Percentiles rank a stretch among this genome's conserved stretches.
These are phyloP conservation scores for Struthidea cinerea DNA, from an alignment of 2,113 vertebrate genomes.

Conservation along the genomic window DNA sequence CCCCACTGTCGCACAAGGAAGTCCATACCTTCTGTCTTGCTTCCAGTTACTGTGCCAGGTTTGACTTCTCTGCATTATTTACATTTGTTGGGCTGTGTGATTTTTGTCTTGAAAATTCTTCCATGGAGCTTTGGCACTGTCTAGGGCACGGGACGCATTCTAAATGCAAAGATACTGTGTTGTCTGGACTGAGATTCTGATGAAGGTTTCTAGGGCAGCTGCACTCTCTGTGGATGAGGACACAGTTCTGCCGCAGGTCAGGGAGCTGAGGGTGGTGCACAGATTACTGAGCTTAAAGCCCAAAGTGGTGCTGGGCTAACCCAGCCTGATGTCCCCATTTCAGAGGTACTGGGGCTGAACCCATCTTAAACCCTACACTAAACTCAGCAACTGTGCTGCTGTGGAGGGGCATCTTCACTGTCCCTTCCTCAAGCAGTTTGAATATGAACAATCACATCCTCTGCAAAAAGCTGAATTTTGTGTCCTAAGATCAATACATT, in stretches of 20 bases:
- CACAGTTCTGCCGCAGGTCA: background rate
- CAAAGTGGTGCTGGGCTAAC: background rate
- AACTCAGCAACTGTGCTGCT: background rate
- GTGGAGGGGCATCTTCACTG: background rate
- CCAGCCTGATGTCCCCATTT: background rate
- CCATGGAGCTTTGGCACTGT: background rate
- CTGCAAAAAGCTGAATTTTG: background rate
- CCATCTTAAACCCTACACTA: background rate
- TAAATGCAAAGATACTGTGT: background rate
- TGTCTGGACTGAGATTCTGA: background rate
- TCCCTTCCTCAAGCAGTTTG: background rate
- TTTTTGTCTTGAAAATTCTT: background rate
- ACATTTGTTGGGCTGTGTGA: background rate
- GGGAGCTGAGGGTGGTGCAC: background rate
- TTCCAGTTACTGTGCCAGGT: background rate
- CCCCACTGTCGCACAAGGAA: fast-evolving
- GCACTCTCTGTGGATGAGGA: background rate
- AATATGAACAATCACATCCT: background rate
- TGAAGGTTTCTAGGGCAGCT: background rate
- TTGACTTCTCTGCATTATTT: background rate
- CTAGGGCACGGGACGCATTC: background rate
- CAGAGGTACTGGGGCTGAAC: background rate
- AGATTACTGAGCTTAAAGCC: background rate
- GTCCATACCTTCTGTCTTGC: background rate
- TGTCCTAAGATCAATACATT: background rate